phyloP scores from a whole-genome alignment of 2,113 vertebrate species.

The Uropsilus gracilis region DNA sequence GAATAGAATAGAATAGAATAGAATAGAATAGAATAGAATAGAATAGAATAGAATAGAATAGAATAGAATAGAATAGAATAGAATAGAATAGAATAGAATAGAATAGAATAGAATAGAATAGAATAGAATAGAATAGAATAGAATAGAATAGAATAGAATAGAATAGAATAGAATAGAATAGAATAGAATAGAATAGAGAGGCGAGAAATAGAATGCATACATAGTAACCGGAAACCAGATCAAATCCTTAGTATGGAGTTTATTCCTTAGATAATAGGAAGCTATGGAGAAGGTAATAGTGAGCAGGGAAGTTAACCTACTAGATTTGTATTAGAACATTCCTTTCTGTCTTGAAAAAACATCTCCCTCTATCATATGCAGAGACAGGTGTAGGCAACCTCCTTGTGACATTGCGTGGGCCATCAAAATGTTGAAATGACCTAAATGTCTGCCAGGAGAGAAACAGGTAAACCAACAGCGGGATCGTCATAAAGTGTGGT shows the following conservation, averaged over 20 bases:
- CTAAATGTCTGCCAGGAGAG: background rate
- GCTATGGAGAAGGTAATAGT: background rate
- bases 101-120: too few relatives aligned
- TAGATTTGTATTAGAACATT: background rate
- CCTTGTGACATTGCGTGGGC: background rate
- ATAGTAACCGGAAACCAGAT: background rate
- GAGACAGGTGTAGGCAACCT: background rate
- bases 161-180: too few relatives aligned
- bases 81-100: too few relatives aligned
- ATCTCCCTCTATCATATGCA: background rate
- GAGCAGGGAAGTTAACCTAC: background rate
- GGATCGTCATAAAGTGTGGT: background rate
- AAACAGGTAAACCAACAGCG: background rate
- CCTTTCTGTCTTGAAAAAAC: background rate
- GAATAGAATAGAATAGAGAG: too few relatives aligned
- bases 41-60: too few relatives aligned
- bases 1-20: too few relatives aligned
- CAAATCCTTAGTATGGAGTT: background rate
- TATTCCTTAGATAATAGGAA: background rate
- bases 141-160: too few relatives aligned
- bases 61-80: too few relatives aligned
- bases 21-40: too few relatives aligned
- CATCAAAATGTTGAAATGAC: background rate
- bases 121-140: too few relatives aligned
- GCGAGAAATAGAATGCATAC: too few relatives aligned